Percentiles rank a stretch among this genome's conserved stretches.
Conservation (phyloP, 2,797 vertebrate genomes). For the Nannoperca australis region DNA sequence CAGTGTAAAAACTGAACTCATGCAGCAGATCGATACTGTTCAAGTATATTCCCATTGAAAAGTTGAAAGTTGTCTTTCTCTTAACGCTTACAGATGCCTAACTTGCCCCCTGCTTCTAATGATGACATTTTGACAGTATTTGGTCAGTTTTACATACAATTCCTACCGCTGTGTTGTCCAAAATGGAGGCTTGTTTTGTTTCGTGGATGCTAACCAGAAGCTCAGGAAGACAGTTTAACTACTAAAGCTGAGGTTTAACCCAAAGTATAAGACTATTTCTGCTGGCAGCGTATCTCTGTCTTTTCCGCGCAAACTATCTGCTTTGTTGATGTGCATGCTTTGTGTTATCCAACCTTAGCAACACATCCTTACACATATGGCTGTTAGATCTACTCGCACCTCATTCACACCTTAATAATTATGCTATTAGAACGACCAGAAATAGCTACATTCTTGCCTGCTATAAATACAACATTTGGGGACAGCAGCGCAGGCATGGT, state of each 20-base stretch:
- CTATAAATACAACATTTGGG: neutral
- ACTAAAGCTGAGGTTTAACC: neutral
- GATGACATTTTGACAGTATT: neutral
- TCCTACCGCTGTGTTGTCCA: neutral
- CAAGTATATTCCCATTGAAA: neutral
- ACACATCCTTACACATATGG: slow-evolving; percentile 7
- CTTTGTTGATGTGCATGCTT: neutral
- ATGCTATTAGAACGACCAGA: slow-evolving; percentile 8
- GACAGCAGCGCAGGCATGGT: slow-evolving; percentile 8
- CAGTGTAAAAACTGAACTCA: neutral
- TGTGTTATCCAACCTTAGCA: slow-evolving; percentile 8
- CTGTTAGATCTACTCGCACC: slow-evolving; percentile 4
- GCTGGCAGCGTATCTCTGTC: neutral
- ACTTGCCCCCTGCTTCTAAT: slow-evolving; percentile 11
- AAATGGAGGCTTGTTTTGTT: neutral
- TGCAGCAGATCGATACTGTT: neutral
- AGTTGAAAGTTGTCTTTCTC: slow-evolving; percentile 6
- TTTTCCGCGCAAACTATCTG: slow-evolving; percentile 12
- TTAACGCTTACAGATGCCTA: neutral
- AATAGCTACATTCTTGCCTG: neutral
- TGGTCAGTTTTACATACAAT: neutral
- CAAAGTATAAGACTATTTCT: neutral
- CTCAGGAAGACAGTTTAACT: neutral
- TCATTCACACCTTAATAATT: slow-evolving; percentile 20
- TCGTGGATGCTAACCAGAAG: neutral